Evolutionary conservation across 2,113 vertebrate species (phyloP), one percentile per base, ranked within the genome.

Genomic region (Percopsis transmontana): DNA sequence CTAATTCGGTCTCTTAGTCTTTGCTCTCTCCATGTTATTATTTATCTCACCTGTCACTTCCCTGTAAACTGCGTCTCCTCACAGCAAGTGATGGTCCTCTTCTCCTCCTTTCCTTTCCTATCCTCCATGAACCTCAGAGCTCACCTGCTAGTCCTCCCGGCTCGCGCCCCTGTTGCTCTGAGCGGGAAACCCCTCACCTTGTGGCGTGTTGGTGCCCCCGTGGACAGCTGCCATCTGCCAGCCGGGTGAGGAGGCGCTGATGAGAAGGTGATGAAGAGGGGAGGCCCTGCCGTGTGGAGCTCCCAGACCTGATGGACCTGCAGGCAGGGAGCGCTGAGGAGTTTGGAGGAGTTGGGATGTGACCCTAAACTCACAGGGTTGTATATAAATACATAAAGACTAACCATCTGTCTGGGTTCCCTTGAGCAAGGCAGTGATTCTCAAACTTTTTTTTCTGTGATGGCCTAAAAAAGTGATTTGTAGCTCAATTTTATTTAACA

Each of bases 161-260:
- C 47, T 70, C 70, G 57, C 55, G 55, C 74, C 77, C 76, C 67
- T 80, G 80, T 44, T 70, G 76, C 58, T 77, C 68, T 4, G 58
- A 0, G 52, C 53, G 13, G 84, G 76, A 80, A 70, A 77, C 68
- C 81, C 70, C 68, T 73, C 68, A 66, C 71, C 70, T 80, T 58
- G 60, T 67, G 0, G 71, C 39, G 1, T 67, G 70, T 33, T 7
- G 57, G 62, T 24, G 60, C 14, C 38, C 40, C 51, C 56, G 18
- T 67, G 74, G 66, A 52, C 16, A 0, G n/a, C 12, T 3, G 58
- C 89, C 87, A 90, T 90, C 89, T 90, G 89, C 74, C 74, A 10
- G 40, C 68, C 27, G 27, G 27, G 27, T 33, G 27, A 33, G 8
- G 27, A 33, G 27, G 27, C 27, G 27, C 27, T 33, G 27, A 33